Base-by-base conservation (phyloP, 1,140 invertebrate species). In the Alviniconcha marisindica region DNA sequence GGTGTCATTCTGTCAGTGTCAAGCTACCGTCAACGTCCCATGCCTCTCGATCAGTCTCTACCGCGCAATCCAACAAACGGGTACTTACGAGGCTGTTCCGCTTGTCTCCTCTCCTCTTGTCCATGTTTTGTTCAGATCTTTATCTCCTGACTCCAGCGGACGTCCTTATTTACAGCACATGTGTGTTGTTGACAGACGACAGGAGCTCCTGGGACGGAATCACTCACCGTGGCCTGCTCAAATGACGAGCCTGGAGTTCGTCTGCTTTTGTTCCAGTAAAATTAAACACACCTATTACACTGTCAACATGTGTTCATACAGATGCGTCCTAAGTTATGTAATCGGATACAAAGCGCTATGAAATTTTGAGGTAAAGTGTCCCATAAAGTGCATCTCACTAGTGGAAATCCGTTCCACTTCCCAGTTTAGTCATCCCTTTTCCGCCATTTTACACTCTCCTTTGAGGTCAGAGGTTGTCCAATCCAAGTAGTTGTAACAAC, bases 61-160 rank as follows among this genome's bases (percentile, higher is more conserved):
- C 44, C 5, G 44, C 18, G 44, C n/a, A n/a, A n/a, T n/a, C n/a
- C n/a, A n/a, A n/a, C n/a, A n/a, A n/a, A n/a, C 18, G 44, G 44
- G 18, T 48, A 91, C 90, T 91, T 88, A 91, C 90, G 79, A 91
- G 87, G 73, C 90, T 91, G 78, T 88, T 90, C 71, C 90, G 54
- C 38, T 85, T 86, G 88, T 89, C 79, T 81, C 48, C 63, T 84
- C 66, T 77, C 51, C 83, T 87, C 78, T 82, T 82, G 31, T 87
- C 85, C 83, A 87, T 83, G 21, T 48, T 15, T 76, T 31, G 21
- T 40, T 76, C 14, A 0, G 5, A 24, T 28, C 3, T 76, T 76
- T 31, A 31, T 10, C 60, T 63, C 21, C 28, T 63, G 60, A 24
- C 24, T 24, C 60, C 21, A 24, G 60, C 60, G 60, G 60, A 63